Evolutionary conservation across 2,888 invertebrate genomes (phyloP), one percentile per base, ranked within the genome.

Genomic region (Tinea semifulvella): DNA sequence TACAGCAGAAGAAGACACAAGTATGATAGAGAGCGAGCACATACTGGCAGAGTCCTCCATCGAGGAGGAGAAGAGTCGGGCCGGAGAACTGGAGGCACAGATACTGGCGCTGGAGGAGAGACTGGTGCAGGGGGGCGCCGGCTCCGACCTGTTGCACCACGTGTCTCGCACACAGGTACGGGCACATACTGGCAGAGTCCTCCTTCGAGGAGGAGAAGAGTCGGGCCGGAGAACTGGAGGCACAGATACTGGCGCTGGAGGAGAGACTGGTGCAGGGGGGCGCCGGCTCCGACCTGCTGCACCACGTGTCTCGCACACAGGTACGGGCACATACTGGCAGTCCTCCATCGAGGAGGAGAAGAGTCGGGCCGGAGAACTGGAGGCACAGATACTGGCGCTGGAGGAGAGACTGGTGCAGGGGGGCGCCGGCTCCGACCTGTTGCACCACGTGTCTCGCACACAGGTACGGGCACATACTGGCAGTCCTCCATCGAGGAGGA

Each of bases 251-350:
- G 46, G 88, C 92, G 47, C 84, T 99, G 60, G 98, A 99, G 68
- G 95, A 94, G 57, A 93, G 98, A 58, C 86, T 99, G 64, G 88
- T 99, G 40, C 90, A 91, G 54, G 98, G 98, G 43, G 96, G 95
- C 1, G 56, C 53, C 31, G 74, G 66, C 7, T 69, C 67, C 10
- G 39, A 44, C 35, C 27, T 36, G 7, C 35, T 42, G 13, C 96
- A 97, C 68, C 94, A 96, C 59, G 95, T 98, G 13, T 95, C 95
- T 63, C 93, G 97, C 65, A 95, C 96, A 57, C 95, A 97, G 67
- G 82, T 91, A 91, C 92, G 45, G 77, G 99, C 44, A 95, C 98
- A 61, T 90, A 91, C 63, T 50, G 72, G 48, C 84, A 91, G 47
- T 82, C 86, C 38, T 96, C 98, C 75, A 93, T 99, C 49, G 91